Conservation (phyloP, 2,113 vertebrate genomes). For the Dasypus novemcinctus region DNA sequence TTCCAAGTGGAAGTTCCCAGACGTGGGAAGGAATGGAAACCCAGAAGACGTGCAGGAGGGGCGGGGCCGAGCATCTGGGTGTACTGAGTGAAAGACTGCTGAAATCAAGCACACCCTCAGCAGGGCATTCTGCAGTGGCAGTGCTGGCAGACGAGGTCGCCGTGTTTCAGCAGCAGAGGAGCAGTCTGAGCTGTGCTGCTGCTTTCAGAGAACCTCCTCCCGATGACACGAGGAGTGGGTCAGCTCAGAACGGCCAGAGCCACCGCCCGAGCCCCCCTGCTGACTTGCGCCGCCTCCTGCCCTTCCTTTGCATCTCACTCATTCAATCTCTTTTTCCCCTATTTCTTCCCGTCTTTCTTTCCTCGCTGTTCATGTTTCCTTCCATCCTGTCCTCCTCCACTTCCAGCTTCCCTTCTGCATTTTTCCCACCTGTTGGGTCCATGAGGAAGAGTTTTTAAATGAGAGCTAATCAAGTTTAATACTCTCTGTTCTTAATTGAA, state of each 20-base stretch:
- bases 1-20: not conserved
- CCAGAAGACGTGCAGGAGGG: no score
- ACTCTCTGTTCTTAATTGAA: not conserved
- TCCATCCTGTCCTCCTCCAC: not conserved
- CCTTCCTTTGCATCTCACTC: not conserved
- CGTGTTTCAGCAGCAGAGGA: no score
- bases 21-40: not conserved
- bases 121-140: no score
- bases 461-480: not conserved
- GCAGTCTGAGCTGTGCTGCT: no score
- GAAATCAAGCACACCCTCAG: not conserved
- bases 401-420: not conserved
- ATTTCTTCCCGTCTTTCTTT: not conserved
- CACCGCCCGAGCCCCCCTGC: no score
- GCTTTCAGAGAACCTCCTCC: accelerated
- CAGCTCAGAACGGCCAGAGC: no score
- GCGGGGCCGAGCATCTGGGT: not conserved
- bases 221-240: accelerated
- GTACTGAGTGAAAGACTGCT: not conserved
- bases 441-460: not conserved
- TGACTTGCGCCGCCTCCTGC: not conserved
- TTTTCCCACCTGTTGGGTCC: not conserved
- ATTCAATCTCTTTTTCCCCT: not conserved
- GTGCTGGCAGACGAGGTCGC: no score
- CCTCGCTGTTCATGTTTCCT: not conserved